These are phyloP conservation scores for Mystacides longicornis DNA, from an alignment of 2,888 invertebrate genomes.

Conservation along the genomic window DNA sequence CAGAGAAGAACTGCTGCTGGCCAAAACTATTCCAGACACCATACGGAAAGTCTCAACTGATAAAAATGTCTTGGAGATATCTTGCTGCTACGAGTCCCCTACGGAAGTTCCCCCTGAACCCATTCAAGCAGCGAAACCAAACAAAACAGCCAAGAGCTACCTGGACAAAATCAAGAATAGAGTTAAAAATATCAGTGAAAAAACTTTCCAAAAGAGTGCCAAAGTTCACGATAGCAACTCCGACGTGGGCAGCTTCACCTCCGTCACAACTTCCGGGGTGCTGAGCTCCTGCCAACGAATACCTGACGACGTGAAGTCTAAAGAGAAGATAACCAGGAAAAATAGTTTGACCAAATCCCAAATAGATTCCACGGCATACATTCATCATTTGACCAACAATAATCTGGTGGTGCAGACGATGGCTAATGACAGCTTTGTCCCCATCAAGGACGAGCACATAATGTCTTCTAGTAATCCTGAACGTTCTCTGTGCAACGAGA, in stretches of 20 bases:
- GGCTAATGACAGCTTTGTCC: conserved; percentile 24
- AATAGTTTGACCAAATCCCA: conserved; percentile 63
- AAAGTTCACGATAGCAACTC: conserved; percentile 41
- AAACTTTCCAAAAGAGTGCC: conserved; percentile 46
- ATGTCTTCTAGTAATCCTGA: conserved; percentile 7
- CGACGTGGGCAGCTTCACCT: conserved; percentile 59
- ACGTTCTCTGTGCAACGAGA: conserved; percentile 10
- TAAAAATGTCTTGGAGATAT: conserved; percentile 55
- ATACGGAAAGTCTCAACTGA: conserved; percentile 37
- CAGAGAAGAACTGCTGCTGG: conserved; percentile 25
- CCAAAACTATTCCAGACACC: conserved; percentile 23
- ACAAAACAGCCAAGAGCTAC: conserved; percentile 49
- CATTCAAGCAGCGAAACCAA: conserved; percentile 39
- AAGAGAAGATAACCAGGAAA: conserved; percentile 35
- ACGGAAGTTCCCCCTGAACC: conserved; percentile 36
- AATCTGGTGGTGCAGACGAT: conserved; percentile 21
- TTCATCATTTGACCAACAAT: conserved; percentile 35
- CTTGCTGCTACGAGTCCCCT: conserved; percentile 53
- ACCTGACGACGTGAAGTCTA: conserved; percentile 28
- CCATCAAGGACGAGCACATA: conserved; percentile 4
- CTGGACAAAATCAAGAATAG: conserved; percentile 56
- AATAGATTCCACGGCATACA: conserved; percentile 57
- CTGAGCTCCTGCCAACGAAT: conserved; percentile 47
- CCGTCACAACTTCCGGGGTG: conserved; percentile 65
- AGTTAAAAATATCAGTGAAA: conserved; percentile 49